Conservation (phyloP, 2,113 vertebrate genomes). For the Oncorhynchus tshawytscha region DNA sequence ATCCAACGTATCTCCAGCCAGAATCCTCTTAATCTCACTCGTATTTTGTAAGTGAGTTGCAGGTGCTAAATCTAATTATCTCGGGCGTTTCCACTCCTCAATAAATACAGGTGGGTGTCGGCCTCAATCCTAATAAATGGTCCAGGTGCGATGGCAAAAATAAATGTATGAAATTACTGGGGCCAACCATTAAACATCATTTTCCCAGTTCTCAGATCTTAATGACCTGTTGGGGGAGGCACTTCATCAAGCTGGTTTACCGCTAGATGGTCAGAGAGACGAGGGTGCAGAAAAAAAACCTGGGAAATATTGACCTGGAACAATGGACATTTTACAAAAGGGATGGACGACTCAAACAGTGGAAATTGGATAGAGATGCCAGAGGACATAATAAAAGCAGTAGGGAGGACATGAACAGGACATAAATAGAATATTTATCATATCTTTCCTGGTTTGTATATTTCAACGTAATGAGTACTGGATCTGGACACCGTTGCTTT, state of each 20-base stretch:
- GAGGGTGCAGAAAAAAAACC: conserved; percentile 16
- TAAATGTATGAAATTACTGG: conserved; percentile 72
- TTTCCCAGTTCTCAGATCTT: conserved; percentile 73
- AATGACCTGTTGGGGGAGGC: conserved; percentile 72
- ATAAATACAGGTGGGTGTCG: conserved; percentile 58
- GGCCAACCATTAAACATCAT: conserved; percentile 73
- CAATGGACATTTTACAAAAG: conserved; percentile 13
- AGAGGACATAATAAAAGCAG: conserved; percentile 1
- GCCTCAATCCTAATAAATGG: conserved; percentile 60
- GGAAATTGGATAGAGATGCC: not conserved
- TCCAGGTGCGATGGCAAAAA: conserved; percentile 71
- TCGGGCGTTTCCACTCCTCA: conserved; percentile 32
- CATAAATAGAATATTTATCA: not conserved
- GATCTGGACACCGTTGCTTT: not conserved
- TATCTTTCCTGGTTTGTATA: not conserved
- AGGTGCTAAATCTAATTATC: conserved; percentile 49
- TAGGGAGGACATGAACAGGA: not conserved
- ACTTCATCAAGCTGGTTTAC: conserved; percentile 68
- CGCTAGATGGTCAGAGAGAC: conserved; percentile 46
- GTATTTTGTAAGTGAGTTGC: conserved; percentile 39
- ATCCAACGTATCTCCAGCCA: not conserved
- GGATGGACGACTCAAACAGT: not conserved
- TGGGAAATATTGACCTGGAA: conserved; percentile 50
- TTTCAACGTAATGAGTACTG: no score
- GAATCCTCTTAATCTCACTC: not conserved